Percentiles rank a stretch among this genome's conserved stretches.
Conservation (phyloP, 2,113 vertebrate genomes). For the Psittacula cyanocephala region DNA sequence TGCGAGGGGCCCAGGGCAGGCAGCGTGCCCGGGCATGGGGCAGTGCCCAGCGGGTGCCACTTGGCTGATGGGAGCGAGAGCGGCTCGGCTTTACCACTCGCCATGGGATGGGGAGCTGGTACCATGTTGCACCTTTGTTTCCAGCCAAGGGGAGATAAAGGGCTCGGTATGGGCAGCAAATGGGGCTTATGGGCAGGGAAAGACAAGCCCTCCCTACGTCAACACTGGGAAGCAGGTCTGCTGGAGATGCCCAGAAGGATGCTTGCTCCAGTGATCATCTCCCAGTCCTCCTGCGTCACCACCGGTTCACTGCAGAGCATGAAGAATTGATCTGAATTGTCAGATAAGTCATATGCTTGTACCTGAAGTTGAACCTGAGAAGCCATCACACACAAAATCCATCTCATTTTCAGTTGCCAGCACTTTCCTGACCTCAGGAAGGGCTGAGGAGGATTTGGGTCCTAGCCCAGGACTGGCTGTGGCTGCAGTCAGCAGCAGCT, state of each 20-base stretch:
- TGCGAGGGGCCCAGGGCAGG: rapidly evolving
- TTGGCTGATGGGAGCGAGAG: rapidly evolving
- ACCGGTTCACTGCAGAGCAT: not conserved
- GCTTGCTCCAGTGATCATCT: not conserved
- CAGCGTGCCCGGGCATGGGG: rapidly evolving
- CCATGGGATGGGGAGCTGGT: rapidly evolving
- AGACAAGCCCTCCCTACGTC: not conserved
- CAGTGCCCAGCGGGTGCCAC: rapidly evolving
- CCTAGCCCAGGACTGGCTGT: not conserved
- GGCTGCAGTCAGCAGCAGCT: not conserved
- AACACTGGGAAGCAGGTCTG: not conserved
- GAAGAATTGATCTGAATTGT: not conserved
- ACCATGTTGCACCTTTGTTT: not conserved
- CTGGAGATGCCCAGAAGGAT: not conserved
- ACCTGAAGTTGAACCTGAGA: not conserved
- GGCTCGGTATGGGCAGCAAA: rapidly evolving
- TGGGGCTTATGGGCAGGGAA: not conserved
- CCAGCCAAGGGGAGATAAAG: not conserved
- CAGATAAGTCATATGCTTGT: not conserved
- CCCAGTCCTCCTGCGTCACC: rapidly evolving
- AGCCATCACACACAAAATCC: not conserved
- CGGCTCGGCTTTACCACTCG: rapidly evolving
- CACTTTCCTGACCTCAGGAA: not conserved
- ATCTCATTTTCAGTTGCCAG: not conserved
- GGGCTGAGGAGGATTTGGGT: not conserved